phyloP scores from a whole-genome alignment of 2,888 invertebrate species.

The Phlogophora meticulosa region DNA sequence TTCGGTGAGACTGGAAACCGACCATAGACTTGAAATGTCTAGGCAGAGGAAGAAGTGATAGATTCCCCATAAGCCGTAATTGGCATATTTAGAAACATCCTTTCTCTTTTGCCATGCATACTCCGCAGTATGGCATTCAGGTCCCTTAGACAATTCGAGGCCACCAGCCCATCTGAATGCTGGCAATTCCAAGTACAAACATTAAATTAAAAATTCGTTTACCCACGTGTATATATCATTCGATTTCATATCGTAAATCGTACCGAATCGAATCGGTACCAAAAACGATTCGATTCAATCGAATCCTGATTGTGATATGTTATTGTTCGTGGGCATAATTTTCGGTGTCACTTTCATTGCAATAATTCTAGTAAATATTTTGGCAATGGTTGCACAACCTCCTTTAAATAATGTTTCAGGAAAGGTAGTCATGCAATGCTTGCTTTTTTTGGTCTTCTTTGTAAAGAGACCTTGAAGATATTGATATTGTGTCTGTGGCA shows the following conservation, averaged over 20 bases:
- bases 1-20: too few relatives aligned
- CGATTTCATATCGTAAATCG: constrained; percentile 81
- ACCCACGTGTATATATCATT: constrained; percentile 72
- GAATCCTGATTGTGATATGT: constrained; percentile 67
- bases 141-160: constrained; percentile 1
- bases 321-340: constrained; percentile 72
- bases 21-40: too few relatives aligned
- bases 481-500: not conserved
- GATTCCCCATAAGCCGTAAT: too few relatives aligned
- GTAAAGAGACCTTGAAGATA: constrained; percentile 1
- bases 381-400: constrained; percentile 26
- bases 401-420: constrained; percentile 27
- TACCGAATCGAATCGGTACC: constrained; percentile 79
- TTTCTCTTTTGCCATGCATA: too few relatives aligned
- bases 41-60: too few relatives aligned
- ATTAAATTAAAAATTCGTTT: constrained; percentile 71
- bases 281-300: constrained; percentile 76
- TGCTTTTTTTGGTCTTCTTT: constrained; percentile 18
- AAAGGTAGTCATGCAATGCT: constrained; percentile 10
- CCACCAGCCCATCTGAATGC: constrained; percentile 24
- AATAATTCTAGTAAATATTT: constrained; percentile 50
- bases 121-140: not conserved
- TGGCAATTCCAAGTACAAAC: constrained; percentile 59
- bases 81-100: too few relatives aligned
- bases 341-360: constrained; percentile 62